phyloP scores from a whole-genome alignment of 2,113 vertebrate genomes.

The Gopherus flavomarginatus region DNA sequence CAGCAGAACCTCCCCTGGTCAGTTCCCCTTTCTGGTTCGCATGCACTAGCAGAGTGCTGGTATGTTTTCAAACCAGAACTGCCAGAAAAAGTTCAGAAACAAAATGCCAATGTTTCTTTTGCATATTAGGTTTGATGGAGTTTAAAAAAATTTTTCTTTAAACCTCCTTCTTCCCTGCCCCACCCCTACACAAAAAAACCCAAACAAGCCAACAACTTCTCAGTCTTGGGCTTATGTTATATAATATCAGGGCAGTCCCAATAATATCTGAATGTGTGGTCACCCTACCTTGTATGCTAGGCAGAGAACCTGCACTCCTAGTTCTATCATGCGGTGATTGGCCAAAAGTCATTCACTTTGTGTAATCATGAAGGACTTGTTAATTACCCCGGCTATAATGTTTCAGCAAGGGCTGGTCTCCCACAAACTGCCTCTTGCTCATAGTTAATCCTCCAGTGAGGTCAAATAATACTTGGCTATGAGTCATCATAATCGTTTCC shows the following conservation, averaged over 20 bases:
- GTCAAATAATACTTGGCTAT: slow-evolving; percentile 46
- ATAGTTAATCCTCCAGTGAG: slow-evolving; percentile 36
- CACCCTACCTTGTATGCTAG: background rate
- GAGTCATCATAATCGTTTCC: slow-evolving; percentile 59
- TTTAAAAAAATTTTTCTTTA: background rate
- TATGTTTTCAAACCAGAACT: background rate
- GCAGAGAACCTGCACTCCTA: background rate
- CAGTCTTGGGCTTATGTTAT: background rate
- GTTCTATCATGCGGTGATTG: background rate
- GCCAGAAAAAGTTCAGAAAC: background rate
- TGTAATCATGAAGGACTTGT: background rate
- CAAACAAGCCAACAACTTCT: background rate
- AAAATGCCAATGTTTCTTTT: background rate
- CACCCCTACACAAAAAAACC: background rate
- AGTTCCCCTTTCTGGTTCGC: background rate
- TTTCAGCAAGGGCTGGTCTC: slow-evolving; percentile 48
- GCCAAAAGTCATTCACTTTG: background rate
- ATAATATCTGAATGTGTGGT: background rate
- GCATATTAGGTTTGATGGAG: background rate
- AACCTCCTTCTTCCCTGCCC: background rate
- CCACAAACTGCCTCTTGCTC: slow-evolving; percentile 26
- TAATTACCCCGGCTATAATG: background rate
- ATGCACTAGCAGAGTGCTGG: background rate
- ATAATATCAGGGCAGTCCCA: background rate
- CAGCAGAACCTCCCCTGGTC: background rate